Evolutionary conservation across 1,140 invertebrate genomes (phyloP).

Genomic region (Planococcus citri): DNA sequence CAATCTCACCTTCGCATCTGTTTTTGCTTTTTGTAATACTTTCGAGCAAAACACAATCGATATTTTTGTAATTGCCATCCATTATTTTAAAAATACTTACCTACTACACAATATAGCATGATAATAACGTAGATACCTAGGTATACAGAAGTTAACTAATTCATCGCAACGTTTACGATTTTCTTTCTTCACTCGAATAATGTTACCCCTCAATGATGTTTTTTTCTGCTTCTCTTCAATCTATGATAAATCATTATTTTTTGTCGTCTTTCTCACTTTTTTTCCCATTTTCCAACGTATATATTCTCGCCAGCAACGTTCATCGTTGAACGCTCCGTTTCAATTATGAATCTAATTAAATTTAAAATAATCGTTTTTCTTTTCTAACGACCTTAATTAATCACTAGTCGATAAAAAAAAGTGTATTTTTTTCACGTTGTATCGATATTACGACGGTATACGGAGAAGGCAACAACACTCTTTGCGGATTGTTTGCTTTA

Average conservation of each 20-base stretch:
- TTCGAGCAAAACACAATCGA: too few species aligned
- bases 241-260: background rate
- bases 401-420: background rate
- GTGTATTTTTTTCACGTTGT: background rate
- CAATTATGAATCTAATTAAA: conserved; percentile 4
- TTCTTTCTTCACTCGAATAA: too few species aligned
- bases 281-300: background rate
- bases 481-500: background rate
- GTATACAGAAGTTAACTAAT: too few species aligned
- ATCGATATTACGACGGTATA: background rate
- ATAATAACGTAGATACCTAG: too few species aligned
- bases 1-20: too few species aligned
- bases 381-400: background rate
- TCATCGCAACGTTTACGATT: too few species aligned
- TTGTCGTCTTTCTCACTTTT: background rate
- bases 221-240: too few species aligned
- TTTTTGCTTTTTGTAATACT: too few species aligned
- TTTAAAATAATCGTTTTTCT: background rate
- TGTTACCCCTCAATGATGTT: too few species aligned
- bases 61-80: too few species aligned
- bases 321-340: background rate
- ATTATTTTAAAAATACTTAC: too few species aligned
- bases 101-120: too few species aligned
- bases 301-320: background rate
- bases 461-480: background rate